Evolutionary conservation across 2,888 invertebrate species (phyloP).

Genomic region (Platerodrilus igneus): DNA sequence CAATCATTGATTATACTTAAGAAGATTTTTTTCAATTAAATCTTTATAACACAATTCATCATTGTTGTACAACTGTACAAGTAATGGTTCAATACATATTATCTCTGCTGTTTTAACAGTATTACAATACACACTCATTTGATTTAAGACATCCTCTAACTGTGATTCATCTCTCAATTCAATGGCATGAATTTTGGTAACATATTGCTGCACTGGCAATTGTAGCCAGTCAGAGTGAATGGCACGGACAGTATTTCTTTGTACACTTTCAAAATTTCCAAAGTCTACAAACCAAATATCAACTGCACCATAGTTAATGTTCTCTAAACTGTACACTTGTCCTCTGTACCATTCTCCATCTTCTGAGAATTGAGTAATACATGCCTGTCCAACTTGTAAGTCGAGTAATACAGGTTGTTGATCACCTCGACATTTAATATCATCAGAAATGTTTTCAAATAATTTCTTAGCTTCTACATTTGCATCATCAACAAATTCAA

Average conservation of each 20-base stretch:
- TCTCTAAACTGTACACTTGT: conserved; percentile 53
- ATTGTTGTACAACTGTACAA: conserved; percentile 33
- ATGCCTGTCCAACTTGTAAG: conserved; percentile 53
- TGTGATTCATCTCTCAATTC: conserved; percentile 17
- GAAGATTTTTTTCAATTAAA: conserved; percentile 31
- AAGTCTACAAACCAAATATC: conserved; percentile 71
- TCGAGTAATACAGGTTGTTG: conserved; percentile 48
- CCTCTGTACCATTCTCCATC: conserved; percentile 72
- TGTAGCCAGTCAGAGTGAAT: conserved; percentile 51
- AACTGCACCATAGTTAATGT: conserved; percentile 41
- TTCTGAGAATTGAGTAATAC: conserved; percentile 57
- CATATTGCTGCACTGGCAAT: conserved; percentile 52
- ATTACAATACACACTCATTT: conserved; percentile 28
- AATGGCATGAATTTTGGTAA: conserved; percentile 47
- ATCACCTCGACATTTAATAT: conserved; percentile 50
- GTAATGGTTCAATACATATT: conserved; percentile 30
- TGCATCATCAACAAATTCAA: conserved; percentile 21
- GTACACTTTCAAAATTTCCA: conserved; percentile 60
- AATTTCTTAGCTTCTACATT: conserved; percentile 42
- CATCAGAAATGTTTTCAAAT: conserved; percentile 51
- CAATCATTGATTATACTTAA: too few species aligned
- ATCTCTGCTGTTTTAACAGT: conserved; percentile 30
- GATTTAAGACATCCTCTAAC: conserved; percentile 21
- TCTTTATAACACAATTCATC: conserved; percentile 33
- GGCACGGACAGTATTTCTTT: conserved; percentile 48